Percentiles rank a stretch among this genome's conserved stretches.
phyloP scores from a whole-genome alignment of 2,888 invertebrate genomes.

The Heliconius erato region DNA sequence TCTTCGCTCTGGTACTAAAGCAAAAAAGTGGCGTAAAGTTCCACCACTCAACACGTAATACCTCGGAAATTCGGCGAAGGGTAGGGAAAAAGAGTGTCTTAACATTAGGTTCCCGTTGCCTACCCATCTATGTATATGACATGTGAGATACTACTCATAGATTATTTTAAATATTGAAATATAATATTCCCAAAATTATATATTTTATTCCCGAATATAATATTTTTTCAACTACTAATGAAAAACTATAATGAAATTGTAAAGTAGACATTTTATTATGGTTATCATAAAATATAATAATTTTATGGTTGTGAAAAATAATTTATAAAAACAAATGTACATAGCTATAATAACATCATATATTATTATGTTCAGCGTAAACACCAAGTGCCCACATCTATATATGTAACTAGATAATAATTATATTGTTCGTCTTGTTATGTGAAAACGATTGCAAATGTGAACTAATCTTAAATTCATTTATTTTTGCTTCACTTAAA shows the following conservation, averaged over 20 bases:
- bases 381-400: constrained; percentile 44
- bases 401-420: constrained; percentile 22
- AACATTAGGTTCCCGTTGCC: too few relatives aligned
- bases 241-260: constrained; percentile 24
- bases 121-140: too few relatives aligned
- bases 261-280: constrained; percentile 44
- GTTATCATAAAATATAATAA: constrained; percentile 55
- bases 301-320: constrained; percentile 76
- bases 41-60: too few relatives aligned
- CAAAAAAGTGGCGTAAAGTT: too few relatives aligned
- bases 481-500: background rate
- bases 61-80: too few relatives aligned
- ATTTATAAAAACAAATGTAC: constrained; percentile 54
- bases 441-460: constrained; percentile 50
- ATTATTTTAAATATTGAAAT: constrained; percentile 1
- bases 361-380: constrained; percentile 29
- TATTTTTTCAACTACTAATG: background rate
- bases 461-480: constrained; percentile 30
- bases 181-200: background rate
- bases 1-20: too few relatives aligned
- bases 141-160: background rate
- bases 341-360: constrained; percentile 36
- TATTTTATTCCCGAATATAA: background rate
- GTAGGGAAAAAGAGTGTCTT: too few relatives aligned
- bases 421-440: constrained; percentile 40